Base-by-base conservation (phyloP, 2,797 vertebrate species). In the Danio choprae region DNA sequence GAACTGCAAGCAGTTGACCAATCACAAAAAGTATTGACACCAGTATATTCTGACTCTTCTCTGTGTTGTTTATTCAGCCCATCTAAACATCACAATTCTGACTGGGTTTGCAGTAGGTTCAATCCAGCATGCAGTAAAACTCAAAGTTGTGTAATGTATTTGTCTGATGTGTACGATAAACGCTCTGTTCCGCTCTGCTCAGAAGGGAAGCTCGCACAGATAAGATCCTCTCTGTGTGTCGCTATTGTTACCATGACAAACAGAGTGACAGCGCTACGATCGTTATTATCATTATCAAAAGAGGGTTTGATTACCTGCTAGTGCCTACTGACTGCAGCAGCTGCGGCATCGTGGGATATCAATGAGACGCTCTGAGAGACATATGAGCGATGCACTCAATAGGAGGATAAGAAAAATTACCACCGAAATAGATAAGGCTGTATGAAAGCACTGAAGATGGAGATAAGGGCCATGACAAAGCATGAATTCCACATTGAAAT, bases 261-360 rank as follows among this genome's bases (percentile, higher is more conserved):
- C 65, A 75, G 65, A 83, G 75, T 64, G 53, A 64, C 77, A 58
- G 71, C 18, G 22, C 56, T 18, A 44, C 10, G 11, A 74, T 63
- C 11, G 72, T 79, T 75, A 69, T 76, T 79, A 83, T 74, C 58
- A 48, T 64, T 75, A 70, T 80, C 77, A 80, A 65, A 80, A 75
- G 71, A 80, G 77, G 64, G 65, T 62, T 69, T 83, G 81, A 83
- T 83, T 79, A 83, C 81, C 77, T 79, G 63, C 64, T 71, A 80
- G 73, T 7, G 68, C 76, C 64, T 74, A 77, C 74, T 65, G 74
- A 67, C 81, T 79, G 53, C 43, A 51, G 67, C 60, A 73, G 75
- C 59, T 78, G 81, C 4, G 41, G 29, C 46, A 60, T 68, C 20
- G 70, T 36, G 69, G 65, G 62, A 78, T 79, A 59, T 67, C 75